Evolutionary conservation across 2,888 invertebrate species (phyloP), one percentile per base, ranked within the genome.

Genomic region (Conistra vaccinii): DNA sequence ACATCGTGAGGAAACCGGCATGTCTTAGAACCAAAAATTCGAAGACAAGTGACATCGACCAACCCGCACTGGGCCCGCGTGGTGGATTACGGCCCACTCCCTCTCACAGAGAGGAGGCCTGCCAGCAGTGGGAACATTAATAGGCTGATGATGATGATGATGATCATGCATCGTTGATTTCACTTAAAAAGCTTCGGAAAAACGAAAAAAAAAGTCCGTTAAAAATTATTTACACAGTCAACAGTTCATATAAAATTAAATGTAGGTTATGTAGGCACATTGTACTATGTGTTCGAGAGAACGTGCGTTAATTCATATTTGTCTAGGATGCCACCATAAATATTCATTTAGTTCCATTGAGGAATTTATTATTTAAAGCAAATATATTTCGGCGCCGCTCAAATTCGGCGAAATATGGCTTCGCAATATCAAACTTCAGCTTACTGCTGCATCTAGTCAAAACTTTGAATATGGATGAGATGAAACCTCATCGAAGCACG

Each of bases 281-380:
- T 20, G 26, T n/a, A 45, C 26, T 29, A 29, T 29, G 29, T 55
- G 51, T 39, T 32, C 32, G 4, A n/a, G 23, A 20, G 23, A 76
- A 35, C 14, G 1, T 45, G 7, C 60, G 61, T 62, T 39, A 29
- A 61, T 62, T 55, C 20, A 32, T 61, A 32, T 57, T 42, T 26
- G 29, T 62, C 32, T 51, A 62, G 26, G 26, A 57, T 32, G 45
- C 26, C 12, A 35, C 23, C 35, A 73, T 80, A 74, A 57, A 77
- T 74, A 80, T 80, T 57, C 3, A 80, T 74, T 73, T 20, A 20
- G 32, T 14, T 35, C 73, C 32, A 17, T 76, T 53, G 42, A 55
- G 42, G 32, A 20, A 35, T 74, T 63, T 51, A 79, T 32, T 48
- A 48, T 48, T 48, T 48, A 48, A 48, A 48, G 20, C 48, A 48